Conservation (phyloP, 2,113 vertebrate species). For the Carollia perspicillata region DNA sequence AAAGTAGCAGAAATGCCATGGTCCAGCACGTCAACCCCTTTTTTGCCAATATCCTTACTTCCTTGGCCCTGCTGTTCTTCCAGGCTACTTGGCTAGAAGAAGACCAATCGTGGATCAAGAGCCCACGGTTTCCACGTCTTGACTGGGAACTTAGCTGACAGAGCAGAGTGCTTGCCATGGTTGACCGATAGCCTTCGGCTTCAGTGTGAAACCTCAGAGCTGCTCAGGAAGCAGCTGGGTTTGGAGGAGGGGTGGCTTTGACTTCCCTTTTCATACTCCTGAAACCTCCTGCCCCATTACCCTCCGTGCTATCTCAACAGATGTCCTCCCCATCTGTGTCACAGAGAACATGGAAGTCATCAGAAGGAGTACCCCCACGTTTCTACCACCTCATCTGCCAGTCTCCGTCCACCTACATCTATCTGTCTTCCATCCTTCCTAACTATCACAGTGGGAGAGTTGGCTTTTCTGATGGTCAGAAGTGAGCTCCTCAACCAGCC, state of each 20-base stretch:
- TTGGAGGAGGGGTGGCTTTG: not conserved
- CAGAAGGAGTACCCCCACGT: not conserved
- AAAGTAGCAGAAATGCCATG: not conserved
- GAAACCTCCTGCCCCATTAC: not conserved
- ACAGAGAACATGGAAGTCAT: conserved; percentile 3
- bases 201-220: not conserved
- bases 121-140: not conserved
- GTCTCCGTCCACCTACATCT: not conserved
- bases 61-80: not conserved
- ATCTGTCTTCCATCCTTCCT: not conserved
- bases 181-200: not conserved
- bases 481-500: not conserved
- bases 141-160: not conserved
- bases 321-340: not conserved
- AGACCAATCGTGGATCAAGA: not conserved
- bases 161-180: not conserved
- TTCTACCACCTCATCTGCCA: not conserved
- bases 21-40: not conserved
- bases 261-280: not conserved
- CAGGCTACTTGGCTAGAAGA: not conserved
- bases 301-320: not conserved
- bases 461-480: not conserved
- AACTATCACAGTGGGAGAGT: not conserved
- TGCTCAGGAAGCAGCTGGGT: not conserved
- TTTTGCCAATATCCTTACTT: not conserved